Evolutionary conservation across 1,140 invertebrate genomes (phyloP).

Genomic region (Philaenus spumarius): DNA sequence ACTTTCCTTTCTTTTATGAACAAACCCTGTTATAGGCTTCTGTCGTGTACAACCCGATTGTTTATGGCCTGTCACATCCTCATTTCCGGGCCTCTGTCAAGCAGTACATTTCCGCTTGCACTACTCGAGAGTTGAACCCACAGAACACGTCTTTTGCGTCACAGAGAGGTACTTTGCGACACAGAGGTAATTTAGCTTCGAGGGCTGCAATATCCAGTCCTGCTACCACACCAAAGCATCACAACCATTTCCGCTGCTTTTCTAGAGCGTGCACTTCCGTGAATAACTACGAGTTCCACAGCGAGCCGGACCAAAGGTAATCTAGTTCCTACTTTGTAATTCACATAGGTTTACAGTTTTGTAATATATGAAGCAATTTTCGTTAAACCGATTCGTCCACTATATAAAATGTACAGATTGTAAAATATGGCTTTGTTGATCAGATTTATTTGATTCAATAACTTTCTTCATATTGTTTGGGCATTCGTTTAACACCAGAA

Average conservation of each 20-base stretch:
- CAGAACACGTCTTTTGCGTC: background rate
- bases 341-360: too few relatives aligned
- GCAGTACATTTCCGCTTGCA: slow-evolving; percentile 23
- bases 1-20: too few relatives aligned
- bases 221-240: background rate
- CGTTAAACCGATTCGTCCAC: too few relatives aligned
- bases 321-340: background rate
- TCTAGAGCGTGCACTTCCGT: background rate
- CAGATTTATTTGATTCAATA: too few relatives aligned
- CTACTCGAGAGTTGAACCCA: background rate
- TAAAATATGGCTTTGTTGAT: too few relatives aligned
- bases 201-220: background rate
- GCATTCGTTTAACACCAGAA: too few relatives aligned
- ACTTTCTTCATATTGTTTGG: too few relatives aligned
- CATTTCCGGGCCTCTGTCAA: slow-evolving; percentile 35
- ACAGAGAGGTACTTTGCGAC: background rate
- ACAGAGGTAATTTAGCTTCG: background rate
- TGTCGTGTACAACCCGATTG: slow-evolving; percentile 44
- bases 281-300: slow-evolving; percentile 20
- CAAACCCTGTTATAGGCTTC: slow-evolving; percentile 29
- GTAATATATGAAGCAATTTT: too few relatives aligned
- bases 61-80: slow-evolving; percentile 42
- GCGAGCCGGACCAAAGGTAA: slow-evolving; percentile 23
- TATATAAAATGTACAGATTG: too few relatives aligned
- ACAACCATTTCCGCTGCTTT: background rate